A percentile compares a stretch with the other conserved stretches of the same genome.
Conservation (phyloP, 2,797 vertebrate species). For the Alca torda region DNA sequence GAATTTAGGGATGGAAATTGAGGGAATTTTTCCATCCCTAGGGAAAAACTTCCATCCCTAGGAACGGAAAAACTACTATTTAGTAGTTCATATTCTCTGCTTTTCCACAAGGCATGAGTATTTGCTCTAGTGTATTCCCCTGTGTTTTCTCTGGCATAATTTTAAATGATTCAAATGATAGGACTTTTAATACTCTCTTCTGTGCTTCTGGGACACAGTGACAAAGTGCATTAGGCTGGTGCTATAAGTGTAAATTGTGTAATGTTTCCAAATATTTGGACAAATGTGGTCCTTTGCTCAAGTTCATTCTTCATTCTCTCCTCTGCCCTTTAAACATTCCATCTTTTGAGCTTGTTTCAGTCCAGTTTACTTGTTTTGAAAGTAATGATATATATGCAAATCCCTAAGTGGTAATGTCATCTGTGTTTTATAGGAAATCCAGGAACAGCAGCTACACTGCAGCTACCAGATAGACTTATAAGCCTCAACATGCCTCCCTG, state of each 20-base stretch:
- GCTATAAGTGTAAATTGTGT: not conserved
- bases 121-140: not conserved
- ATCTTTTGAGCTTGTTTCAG: not conserved
- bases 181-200: not conserved
- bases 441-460: not conserved
- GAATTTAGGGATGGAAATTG: not conserved
- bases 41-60: not conserved
- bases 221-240: not conserved
- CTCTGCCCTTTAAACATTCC: not conserved
- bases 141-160: not conserved
- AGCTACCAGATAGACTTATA: not conserved
- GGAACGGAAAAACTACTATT: not conserved
- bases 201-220: not conserved
- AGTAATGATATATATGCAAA: not conserved
- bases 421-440: not conserved
- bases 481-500: not conserved
- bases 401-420: not conserved
- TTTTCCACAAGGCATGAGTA: not conserved
- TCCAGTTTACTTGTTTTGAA: not conserved
- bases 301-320: not conserved
- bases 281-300: not conserved
- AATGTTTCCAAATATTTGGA: not conserved
- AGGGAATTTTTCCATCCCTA: too few relatives aligned
- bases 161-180: not conserved
- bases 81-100: not conserved